These are phyloP conservation scores for Aspidiotus destructor DNA, from an alignment of 2,888 invertebrate species.

Conservation along the genomic window DNA sequence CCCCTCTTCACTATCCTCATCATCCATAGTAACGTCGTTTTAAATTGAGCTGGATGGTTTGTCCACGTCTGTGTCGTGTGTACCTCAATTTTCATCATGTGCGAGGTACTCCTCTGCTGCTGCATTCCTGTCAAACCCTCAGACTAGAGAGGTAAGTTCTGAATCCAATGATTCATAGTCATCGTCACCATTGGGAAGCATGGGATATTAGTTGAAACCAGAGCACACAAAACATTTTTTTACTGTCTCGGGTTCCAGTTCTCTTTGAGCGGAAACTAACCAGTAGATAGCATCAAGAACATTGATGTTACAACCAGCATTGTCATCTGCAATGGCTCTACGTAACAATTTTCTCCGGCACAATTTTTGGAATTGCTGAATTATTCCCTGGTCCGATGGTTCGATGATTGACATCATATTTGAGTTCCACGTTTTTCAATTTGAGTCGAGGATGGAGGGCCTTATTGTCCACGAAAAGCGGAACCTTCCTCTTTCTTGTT, in stretches of 20 bases:
- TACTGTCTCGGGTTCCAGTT: not conserved
- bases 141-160: not conserved
- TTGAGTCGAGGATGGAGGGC: conserved; percentile 25
- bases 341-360: not conserved
- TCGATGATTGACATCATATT: conserved; percentile 1
- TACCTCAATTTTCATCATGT: not conserved
- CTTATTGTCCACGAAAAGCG: conserved; percentile 28
- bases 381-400: not conserved
- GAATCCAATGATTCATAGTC: not conserved
- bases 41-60: not conserved
- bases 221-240: not conserved
- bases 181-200: not conserved
- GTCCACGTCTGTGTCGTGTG: not conserved
- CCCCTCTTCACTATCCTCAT: not conserved
- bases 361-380: not conserved
- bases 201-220: not conserved
- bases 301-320: not conserved
- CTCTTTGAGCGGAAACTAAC: not conserved
- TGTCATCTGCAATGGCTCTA: not conserved
- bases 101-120: not conserved
- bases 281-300: conserved; percentile 2
- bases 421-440: conserved; percentile 25
- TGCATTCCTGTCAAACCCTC: not conserved
- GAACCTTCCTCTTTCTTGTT: conserved; percentile 24
- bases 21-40: not conserved